Evolutionary conservation across 2,797 vertebrate species (phyloP).

Genomic region (Calcarius lapponicus): DNA sequence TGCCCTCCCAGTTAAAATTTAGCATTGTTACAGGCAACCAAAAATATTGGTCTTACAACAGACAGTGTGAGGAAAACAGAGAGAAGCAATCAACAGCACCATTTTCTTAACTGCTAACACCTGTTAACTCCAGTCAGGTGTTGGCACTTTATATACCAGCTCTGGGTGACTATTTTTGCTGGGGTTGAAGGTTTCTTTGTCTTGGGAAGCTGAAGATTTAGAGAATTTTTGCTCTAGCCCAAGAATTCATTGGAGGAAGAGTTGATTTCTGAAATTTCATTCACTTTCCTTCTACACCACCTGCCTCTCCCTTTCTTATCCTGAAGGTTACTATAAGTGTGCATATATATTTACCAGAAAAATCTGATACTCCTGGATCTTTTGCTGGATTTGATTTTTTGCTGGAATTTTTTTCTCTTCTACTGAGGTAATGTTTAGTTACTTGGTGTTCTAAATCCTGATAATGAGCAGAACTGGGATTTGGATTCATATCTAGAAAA

Average conservation of each 20-base stretch:
- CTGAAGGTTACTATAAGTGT: fast-evolving
- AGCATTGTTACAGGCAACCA: background rate
- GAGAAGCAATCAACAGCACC: background rate
- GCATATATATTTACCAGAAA: background rate
- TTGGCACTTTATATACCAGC: background rate
- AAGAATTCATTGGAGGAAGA: background rate
- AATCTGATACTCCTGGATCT: background rate
- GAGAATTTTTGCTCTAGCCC: fast-evolving
- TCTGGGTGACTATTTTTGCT: background rate
- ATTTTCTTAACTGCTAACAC: background rate
- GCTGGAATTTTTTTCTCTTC: background rate
- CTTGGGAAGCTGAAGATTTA: background rate
- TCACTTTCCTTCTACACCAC: fast-evolving
- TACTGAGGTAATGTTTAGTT: background rate
- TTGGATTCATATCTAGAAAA: background rate
- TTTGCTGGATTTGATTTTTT: background rate
- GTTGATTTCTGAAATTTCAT: background rate
- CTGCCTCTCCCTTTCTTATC: fast-evolving
- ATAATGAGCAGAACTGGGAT: background rate
- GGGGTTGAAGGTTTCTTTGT: fast-evolving
- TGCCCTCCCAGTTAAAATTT: background rate
- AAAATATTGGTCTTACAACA: background rate
- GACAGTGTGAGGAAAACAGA: background rate
- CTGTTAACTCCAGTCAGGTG: slow-evolving; percentile 12
- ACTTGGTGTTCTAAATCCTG: background rate